A percentile compares a stretch with the other conserved stretches of the same genome.
phyloP scores from a whole-genome alignment of 2,113 vertebrate genomes.

The Eudyptes chrysolophus region DNA sequence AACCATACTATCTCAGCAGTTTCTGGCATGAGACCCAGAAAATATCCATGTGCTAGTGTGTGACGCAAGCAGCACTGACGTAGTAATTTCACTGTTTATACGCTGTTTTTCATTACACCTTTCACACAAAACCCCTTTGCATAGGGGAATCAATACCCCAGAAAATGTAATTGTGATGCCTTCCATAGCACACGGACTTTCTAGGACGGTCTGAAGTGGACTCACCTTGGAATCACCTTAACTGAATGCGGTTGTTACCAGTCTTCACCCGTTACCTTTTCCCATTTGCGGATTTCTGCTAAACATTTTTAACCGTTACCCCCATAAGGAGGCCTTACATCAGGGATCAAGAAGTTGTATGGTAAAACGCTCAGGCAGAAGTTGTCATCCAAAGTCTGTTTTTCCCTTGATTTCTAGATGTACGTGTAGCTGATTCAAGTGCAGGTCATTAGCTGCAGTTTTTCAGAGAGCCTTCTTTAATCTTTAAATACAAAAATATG shows the following conservation, averaged over 20 bases:
- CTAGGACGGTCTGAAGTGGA: neutral
- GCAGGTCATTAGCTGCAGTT: neutral
- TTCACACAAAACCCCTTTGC: neutral
- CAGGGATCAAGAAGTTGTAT: neutral
- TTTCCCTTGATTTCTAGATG: neutral
- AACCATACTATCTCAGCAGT: neutral
- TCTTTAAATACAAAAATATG: neutral
- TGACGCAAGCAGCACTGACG: neutral
- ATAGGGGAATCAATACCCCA: neutral
- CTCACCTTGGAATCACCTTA: neutral
- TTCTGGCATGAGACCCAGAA: slow-evolving; percentile 19
- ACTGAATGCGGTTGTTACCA: neutral
- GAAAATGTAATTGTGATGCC: neutral
- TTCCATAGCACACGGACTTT: neutral
- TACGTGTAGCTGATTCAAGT: neutral
- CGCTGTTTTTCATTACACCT: neutral
- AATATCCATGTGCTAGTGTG: neutral
- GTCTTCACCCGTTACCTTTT: neutral
- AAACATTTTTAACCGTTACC: neutral
- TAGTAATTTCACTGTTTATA: neutral
- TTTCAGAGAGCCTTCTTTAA: neutral
- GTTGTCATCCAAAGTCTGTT: neutral
- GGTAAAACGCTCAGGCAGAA: neutral
- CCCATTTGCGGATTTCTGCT: neutral
- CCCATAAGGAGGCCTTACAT: neutral